Conservation (phyloP, 2,888 invertebrate species). For the Dermolepida albohirtum region DNA sequence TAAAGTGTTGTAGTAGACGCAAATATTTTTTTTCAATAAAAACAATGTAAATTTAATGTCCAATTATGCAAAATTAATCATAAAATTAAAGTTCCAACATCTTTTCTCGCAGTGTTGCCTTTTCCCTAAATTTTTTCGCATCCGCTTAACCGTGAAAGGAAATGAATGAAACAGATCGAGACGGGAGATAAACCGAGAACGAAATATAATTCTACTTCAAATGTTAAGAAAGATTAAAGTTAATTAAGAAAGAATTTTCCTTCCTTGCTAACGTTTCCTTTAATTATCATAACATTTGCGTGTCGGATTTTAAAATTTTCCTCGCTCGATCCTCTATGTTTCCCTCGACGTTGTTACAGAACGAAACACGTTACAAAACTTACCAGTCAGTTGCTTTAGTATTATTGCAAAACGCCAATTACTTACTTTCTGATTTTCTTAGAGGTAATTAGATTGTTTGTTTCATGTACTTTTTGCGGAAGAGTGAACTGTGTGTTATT, state of each 20-base stretch:
- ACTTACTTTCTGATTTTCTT: no score
- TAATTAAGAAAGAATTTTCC: slow-evolving; percentile 36
- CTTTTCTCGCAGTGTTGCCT: not conserved
- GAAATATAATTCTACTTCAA: slow-evolving; percentile 22
- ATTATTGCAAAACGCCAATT: no score
- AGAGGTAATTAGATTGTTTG: no score
- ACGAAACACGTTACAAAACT: no score
- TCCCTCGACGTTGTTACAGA: no score
- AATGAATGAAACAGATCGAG: not conserved
- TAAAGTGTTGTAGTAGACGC: no score
- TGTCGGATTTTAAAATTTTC: slow-evolving; percentile 29
- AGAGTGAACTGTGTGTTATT: no score
- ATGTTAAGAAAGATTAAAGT: slow-evolving; percentile 36
- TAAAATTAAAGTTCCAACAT: slow-evolving; percentile 11
- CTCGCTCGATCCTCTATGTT: not conserved
- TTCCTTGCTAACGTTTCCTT: slow-evolving; percentile 24
- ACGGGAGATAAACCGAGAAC: not conserved
- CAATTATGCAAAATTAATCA: slow-evolving; percentile 10
- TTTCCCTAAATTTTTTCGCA: not conserved
- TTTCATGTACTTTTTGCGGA: no score
- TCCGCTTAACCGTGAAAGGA: not conserved
- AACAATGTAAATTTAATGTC: no score
- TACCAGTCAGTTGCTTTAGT: no score
- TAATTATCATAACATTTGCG: slow-evolving; percentile 36
- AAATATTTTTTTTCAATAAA: no score